Base-by-base conservation (phyloP, 2,888 invertebrate genomes). In the Zhuqinia jingwanae region DNA sequence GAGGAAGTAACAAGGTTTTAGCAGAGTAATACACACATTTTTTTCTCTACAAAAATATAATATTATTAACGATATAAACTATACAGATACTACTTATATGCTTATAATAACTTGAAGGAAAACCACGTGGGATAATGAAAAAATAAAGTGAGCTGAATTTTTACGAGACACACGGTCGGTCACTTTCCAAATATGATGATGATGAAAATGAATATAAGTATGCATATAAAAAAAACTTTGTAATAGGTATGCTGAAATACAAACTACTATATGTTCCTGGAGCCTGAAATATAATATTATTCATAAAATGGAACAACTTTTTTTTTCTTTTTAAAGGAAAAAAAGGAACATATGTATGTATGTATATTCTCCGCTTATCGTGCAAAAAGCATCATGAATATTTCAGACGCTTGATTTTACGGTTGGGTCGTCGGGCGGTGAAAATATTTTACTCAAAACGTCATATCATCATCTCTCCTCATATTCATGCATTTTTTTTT, bases 311-410 rank as follows among this genome's bases (percentile, higher is more conserved):
- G 36, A 36, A 36, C 8, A 36, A 6, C 3, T 36, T 36, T 36
- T n/a, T n/a, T 36, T 36, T 3, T 8, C 8, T 8, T 36, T 36
- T 36, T 36, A 36, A 8, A 36, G n/a, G n/a, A n/a, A n/a, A n/a
- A n/a, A n/a, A n/a, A n/a, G n/a, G n/a, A n/a, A n/a, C n/a, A n/a
- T n/a, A n/a, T n/a, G n/a, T n/a, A n/a, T n/a, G n/a, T n/a, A n/a
- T n/a, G n/a, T n/a, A n/a, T n/a, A n/a, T n/a, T n/a, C n/a, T n/a
- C 36, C 70, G 68, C 50, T 87, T 82, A 87, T 87, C 87, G 78
- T 85, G 81, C 87, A 88, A 88, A 88, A 88, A 88, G 88, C 88
- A 78, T 87, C 79, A 88, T 88, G 88, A 88, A 88, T 88, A 88
- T 79, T 87, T 87, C 78, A 87, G 76, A 75, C 79, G 20, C 75